Conservation (phyloP, 2,888 invertebrate genomes). For the Therioaphis trifolii region DNA sequence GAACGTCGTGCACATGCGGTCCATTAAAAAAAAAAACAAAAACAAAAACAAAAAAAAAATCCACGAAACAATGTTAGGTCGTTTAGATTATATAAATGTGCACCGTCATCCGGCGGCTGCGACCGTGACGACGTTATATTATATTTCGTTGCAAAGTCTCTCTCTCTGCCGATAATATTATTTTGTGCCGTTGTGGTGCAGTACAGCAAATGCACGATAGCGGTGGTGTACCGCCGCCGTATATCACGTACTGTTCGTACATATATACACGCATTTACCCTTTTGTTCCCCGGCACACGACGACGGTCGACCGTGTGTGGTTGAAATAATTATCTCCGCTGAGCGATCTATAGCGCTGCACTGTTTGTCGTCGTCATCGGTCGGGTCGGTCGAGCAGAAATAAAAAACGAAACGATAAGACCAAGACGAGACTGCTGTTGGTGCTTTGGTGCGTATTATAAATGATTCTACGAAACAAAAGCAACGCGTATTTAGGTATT, state of each 20-base stretch:
- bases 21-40: slow-evolving; percentile 15
- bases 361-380: neutral
- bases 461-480: too few relatives aligned
- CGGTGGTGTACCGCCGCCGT: neutral
- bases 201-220: neutral
- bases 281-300: neutral
- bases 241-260: neutral
- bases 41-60: neutral
- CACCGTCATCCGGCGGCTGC: slow-evolving; percentile 21
- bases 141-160: neutral
- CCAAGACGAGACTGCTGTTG: neutral
- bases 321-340: slow-evolving; percentile 3
- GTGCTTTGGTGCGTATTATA: neutral
- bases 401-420: neutral
- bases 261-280: neutral
- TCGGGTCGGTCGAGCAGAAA: neutral
- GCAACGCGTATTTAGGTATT: too few relatives aligned
- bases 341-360: neutral
- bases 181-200: neutral
- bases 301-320: neutral
- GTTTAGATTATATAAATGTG: slow-evolving; percentile 20
- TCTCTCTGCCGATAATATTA: neutral
- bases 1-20: neutral
- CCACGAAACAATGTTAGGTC: slow-evolving; percentile 5
- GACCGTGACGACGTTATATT: neutral